Conservation (phyloP, 2,888 invertebrate genomes). For the Nudaria mundana region DNA sequence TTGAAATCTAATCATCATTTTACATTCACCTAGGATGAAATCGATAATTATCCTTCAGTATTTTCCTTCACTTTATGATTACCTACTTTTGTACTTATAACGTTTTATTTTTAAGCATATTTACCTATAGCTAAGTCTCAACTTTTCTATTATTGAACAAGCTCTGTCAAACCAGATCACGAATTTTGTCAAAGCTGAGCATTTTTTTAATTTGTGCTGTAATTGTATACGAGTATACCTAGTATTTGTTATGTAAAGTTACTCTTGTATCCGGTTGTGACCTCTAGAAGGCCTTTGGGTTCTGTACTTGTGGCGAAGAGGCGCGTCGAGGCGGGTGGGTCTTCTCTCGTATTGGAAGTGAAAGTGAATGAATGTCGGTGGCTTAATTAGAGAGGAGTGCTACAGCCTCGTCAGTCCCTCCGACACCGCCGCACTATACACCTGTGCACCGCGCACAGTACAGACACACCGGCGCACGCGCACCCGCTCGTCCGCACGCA, state of each 20-base stretch:
- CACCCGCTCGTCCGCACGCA: conserved; percentile 28
- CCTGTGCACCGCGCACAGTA: conserved; percentile 53
- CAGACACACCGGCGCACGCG: conserved; percentile 29
- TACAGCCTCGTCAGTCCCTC: conserved; percentile 73
- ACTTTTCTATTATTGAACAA: conserved; percentile 2
- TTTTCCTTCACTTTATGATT: neutral
- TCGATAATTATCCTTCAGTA: neutral
- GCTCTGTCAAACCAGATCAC: conserved; percentile 13
- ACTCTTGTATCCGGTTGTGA: conserved; percentile 67
- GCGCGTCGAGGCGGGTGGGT: conserved; percentile 62
- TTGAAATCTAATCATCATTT: neutral
- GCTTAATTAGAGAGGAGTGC: conserved; percentile 80
- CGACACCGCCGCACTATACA: conserved; percentile 61
- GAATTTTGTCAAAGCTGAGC: conserved; percentile 17
- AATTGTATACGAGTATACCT: conserved; percentile 38
- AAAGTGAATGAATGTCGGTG: conserved; percentile 80
- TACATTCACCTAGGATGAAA: neutral
- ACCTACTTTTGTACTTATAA: neutral
- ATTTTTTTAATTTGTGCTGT: conserved; percentile 25
- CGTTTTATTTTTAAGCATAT: neutral
- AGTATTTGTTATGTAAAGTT: conserved; percentile 47
- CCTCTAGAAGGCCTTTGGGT: conserved; percentile 75
- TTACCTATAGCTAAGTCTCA: neutral
- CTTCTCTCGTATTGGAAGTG: conserved; percentile 77
- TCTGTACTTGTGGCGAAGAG: conserved; percentile 55